Conservation (phyloP, 1,140 invertebrate genomes). For the Zaprionus nigranus region DNA sequence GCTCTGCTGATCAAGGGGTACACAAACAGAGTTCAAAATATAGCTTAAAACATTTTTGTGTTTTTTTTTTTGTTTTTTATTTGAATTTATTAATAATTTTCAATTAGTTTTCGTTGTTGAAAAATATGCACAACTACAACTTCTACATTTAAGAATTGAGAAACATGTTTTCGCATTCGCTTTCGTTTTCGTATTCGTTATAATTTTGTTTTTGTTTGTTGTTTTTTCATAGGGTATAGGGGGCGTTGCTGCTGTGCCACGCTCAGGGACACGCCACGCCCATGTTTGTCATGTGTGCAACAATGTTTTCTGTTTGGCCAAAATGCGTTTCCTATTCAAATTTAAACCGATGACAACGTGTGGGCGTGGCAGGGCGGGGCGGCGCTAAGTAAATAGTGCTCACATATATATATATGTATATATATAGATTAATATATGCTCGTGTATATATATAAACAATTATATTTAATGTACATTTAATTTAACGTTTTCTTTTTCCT, state of each 20-base stretch:
- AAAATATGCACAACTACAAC: slow-evolving; percentile 62
- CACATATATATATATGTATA: slow-evolving; percentile 37
- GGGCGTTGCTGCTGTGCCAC: slow-evolving; percentile 23
- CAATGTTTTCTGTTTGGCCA: slow-evolving; percentile 67
- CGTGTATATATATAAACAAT: slow-evolving; percentile 72
- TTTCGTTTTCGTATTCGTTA: slow-evolving; percentile 14
- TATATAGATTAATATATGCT: slow-evolving; percentile 45
- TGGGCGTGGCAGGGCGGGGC: slow-evolving; percentile 2
- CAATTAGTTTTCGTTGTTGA: slow-evolving; percentile 74
- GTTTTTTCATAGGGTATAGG: slow-evolving; percentile 4
- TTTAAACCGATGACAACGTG: slow-evolving; percentile 77
- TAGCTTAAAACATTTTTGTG: slow-evolving; percentile 24
- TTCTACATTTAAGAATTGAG: slow-evolving; percentile 48
- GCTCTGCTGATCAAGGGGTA: slow-evolving; percentile 9
- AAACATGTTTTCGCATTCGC: slow-evolving; percentile 32
- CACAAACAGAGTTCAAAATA: slow-evolving; percentile 2
- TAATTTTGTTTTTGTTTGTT: slow-evolving; percentile 14
- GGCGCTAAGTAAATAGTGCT: slow-evolving; percentile 35
- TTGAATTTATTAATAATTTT: slow-evolving; percentile 52
- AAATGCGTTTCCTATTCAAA: slow-evolving; percentile 62
- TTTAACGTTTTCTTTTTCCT: slow-evolving; percentile 42
- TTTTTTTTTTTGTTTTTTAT: slow-evolving; percentile 19
- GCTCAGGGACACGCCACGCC: slow-evolving; percentile 37
- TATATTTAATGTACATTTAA: slow-evolving; percentile 79
- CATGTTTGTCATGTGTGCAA: slow-evolving; percentile 70